Evolutionary conservation across 2,113 vertebrate genomes (phyloP).

Genomic region (Oenanthe melanoleuca): DNA sequence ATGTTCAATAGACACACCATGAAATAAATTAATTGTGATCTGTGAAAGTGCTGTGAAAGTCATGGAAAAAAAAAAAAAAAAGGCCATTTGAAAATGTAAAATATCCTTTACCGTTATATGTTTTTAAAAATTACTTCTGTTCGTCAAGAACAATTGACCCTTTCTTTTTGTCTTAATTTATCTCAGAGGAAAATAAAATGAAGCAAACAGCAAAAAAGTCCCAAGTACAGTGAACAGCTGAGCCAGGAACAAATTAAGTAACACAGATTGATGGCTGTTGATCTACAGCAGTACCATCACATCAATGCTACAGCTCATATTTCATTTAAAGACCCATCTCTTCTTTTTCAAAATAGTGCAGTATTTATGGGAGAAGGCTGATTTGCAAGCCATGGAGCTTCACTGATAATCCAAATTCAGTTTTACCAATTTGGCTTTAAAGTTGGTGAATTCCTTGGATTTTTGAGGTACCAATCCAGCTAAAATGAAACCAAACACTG

Average conservation of each 20-base stretch:
- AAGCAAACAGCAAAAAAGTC: conserved; percentile 41
- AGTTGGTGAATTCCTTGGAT: not conserved
- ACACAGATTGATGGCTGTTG: conserved; percentile 61
- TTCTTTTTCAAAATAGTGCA: conserved; percentile 29
- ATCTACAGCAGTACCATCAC: conserved; percentile 30
- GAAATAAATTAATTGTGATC: conserved; percentile 20
- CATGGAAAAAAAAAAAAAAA: not conserved
- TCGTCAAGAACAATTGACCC: conserved; percentile 41
- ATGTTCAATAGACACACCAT: not conserved
- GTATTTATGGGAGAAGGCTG: conserved; percentile 23
- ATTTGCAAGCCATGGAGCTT: conserved; percentile 1
- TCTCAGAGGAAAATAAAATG: conserved; percentile 52
- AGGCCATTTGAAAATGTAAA: not conserved
- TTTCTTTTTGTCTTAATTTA: conserved; percentile 51
- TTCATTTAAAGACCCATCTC: conserved; percentile 38
- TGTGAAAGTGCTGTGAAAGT: not conserved
- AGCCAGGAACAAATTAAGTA: conserved; percentile 64
- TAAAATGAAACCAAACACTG: not conserved
- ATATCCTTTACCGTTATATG: not conserved
- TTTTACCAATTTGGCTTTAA: conserved; percentile 14
- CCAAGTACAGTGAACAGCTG: conserved; percentile 45
- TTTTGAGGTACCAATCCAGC: not conserved
- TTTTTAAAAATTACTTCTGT: conserved; percentile 14
- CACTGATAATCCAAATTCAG: conserved; percentile 11
- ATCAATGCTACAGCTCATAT: conserved; percentile 33